A percentile compares a stretch with the other conserved stretches of the same genome.
Evolutionary conservation across 2,888 invertebrate genomes (phyloP).

Genomic region (Opisthograptis luteolata): DNA sequence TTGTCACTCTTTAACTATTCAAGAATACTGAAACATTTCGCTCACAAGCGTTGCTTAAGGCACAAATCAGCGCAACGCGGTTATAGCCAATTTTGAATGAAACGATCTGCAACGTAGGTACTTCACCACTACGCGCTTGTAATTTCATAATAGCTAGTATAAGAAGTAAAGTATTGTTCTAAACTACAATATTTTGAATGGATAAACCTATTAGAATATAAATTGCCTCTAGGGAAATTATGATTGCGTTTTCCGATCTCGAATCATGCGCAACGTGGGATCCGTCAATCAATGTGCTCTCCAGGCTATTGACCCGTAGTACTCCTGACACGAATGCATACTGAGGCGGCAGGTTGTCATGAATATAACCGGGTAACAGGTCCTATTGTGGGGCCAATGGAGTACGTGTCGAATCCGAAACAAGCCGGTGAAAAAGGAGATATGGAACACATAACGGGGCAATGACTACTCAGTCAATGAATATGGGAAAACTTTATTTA

Average conservation of each 20-base stretch:
- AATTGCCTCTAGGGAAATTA: conserved; percentile 31
- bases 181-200: background rate
- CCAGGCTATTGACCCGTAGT: conserved; percentile 64
- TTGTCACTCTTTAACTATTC: conserved; percentile 34
- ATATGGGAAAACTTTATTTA: conserved; percentile 47
- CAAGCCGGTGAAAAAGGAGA: conserved; percentile 74
- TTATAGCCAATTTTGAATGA: conserved; percentile 13
- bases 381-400: conserved; percentile 71
- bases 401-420: conserved; percentile 80
- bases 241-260: conserved; percentile 31
- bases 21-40: conserved; percentile 24
- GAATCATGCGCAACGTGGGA: conserved; percentile 30
- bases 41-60: conserved; percentile 7
- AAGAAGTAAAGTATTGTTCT: background rate
- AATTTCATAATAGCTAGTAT: background rate
- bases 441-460: conserved; percentile 75
- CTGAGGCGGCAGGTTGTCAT: conserved; percentile 50
- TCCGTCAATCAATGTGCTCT: conserved; percentile 25
- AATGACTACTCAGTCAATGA: conserved; percentile 50
- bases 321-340: conserved; percentile 76
- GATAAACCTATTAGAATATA: conserved; percentile 21
- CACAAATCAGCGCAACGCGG: conserved; percentile 7
- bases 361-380: conserved; percentile 72
- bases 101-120: background rate
- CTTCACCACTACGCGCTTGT: background rate